Evolutionary conservation across 2,888 invertebrate species (phyloP), one percentile per base, ranked within the genome.

Genomic region (Selenia dentaria): DNA sequence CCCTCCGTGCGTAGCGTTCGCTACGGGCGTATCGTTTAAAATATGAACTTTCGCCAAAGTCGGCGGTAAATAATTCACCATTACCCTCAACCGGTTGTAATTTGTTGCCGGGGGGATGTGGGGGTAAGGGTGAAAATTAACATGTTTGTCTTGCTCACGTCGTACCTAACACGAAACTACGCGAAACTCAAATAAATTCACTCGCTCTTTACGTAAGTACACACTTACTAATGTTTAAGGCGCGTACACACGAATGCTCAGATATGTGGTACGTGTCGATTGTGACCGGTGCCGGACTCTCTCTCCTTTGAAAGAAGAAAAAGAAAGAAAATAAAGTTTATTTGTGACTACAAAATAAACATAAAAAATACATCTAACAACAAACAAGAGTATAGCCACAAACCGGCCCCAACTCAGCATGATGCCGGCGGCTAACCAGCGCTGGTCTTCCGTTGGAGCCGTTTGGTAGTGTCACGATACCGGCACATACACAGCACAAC

Each of bases 121-220:
- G 56, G 53, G 59, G 60, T 55, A 50, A 50, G 74, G 79, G 74
- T 74, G 79, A 73, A 85, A 86, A 88, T 89, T 87, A 87, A 83
- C 87, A 83, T 89, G 88, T 89, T 89, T 89, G 88, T 85, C 83
- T 89, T 88, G 79, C 84, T 84, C 85, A 85, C 86, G 81, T 83
- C 87, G 85, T 79, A 83, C 81, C 80, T 74, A 77, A 80, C 79
- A 79, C 77, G 74, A 82, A 89, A 89, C 88, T 87, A 85, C 82
- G 81, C 71, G 78, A 74, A 88, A 89, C 80, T 89, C 84, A 87
- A 88, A 89, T 88, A 89, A 87, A 89, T 86, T 88, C 81, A 71
- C 69, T 73, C 79, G 70, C 79, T 79, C 83, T 87, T 87, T 84
- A 85, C 86, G 86, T 87, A 87, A 83, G 79, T 76, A 67, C 59